phyloP scores from a whole-genome alignment of 1,140 invertebrate genomes.

The Drosophila mojavensis region DNA sequence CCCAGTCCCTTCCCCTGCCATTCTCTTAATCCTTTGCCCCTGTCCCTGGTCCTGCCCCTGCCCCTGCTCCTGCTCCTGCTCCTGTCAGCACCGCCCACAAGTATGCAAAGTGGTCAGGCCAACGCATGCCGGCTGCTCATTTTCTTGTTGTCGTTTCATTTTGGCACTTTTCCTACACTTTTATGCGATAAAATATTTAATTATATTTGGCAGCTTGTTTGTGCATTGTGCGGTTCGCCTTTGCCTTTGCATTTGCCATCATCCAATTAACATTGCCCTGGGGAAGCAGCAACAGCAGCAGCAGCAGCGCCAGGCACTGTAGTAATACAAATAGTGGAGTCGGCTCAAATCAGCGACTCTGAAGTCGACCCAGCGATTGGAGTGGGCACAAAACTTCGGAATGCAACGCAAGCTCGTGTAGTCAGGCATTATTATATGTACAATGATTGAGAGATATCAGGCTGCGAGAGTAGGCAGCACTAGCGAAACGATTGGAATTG shows the following conservation, averaged over 20 bases:
- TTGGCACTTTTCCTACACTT: slow-evolving; percentile 70
- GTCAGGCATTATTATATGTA: too few relatives aligned
- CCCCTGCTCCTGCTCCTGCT: neutral
- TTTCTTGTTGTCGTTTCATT: slow-evolving; percentile 80
- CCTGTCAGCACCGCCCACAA: neutral
- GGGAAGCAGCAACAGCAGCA: slow-evolving; percentile 4
- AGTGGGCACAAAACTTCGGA: neutral
- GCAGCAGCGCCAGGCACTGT: neutral
- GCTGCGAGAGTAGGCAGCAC: neutral
- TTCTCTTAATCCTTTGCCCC: too few relatives aligned
- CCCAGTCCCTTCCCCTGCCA: too few relatives aligned
- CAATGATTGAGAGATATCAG: too few relatives aligned
- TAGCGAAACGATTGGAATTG: neutral
- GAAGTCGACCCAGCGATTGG: neutral
- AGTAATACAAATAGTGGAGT: neutral
- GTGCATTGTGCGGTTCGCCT: slow-evolving; percentile 71
- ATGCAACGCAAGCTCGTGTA: too few relatives aligned
- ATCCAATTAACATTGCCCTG: slow-evolving; percentile 63
- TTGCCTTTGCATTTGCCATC: slow-evolving; percentile 22
- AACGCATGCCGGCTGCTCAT: slow-evolving; percentile 78
- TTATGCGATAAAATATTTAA: slow-evolving; percentile 83
- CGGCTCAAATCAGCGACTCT: neutral
- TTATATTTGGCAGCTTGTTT: slow-evolving; percentile 80
- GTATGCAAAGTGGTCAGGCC: slow-evolving; percentile 46
- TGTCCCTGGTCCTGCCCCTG: neutral